Base-by-base conservation (phyloP, 2,113 vertebrate genomes). In the Prietella phreatophila region DNA sequence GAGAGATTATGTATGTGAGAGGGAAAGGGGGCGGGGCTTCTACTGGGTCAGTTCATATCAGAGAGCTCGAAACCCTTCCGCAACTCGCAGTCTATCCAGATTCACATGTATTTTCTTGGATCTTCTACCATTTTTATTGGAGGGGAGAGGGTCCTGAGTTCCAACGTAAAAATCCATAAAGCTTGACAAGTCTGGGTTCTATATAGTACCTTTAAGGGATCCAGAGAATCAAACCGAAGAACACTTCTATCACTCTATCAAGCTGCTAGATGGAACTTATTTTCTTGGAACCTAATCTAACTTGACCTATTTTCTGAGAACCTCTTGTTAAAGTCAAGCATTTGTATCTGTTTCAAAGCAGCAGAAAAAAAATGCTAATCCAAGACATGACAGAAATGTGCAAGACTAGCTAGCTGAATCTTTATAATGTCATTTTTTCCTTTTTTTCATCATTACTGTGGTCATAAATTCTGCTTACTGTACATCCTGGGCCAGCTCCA, bases 401-500 rank as follows among this genome's bases (percentile, higher is more conserved):
- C 11, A 25, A 36, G 30, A 27, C 25, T 20, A 61, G 36, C 84
- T 58, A n/a, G 3, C 50, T 73, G 67, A 15, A 58, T 58, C 71
- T 47, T 11, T 0, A n/a, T 17, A n/a, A 27, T 19, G 11, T 15
- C 47, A 27, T 33, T 19, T 55, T 10, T 84, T 33, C 2, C 39
- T 33, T 19, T 55, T 10, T 84, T 33, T 2, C 25, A 42, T 42
- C 17, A 27, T 63, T 33, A 30, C 25, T 15, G 0, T 11, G n/a
- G 4, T 86, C 14, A 33, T 50, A 36, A 60, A 86, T 9, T 55
- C n/a, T 76, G 30, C 33, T 76, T 85, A 85, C 22, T 58, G 61
- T 25, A 82, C 79, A 71, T 75, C 67, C 67, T 60, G 86, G 80
- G 75, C 50, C 67, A 58, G 53, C 65, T 50, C 47, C 36, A 87